Evolutionary conservation across 1,140 invertebrate genomes (phyloP).

Genomic region (Trachymyrmex cornetzi): DNA sequence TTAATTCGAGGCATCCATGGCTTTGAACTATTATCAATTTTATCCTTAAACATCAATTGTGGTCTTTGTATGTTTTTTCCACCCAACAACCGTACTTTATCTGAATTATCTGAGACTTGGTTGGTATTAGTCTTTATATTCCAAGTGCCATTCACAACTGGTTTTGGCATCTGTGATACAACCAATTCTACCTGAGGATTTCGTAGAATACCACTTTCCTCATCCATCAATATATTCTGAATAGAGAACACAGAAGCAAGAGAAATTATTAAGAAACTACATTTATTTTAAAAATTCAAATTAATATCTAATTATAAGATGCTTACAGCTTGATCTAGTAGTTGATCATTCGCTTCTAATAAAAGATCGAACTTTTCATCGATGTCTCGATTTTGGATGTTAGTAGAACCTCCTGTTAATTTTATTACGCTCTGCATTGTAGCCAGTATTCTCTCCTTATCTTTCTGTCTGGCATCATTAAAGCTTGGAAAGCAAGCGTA

Average conservation of each 20-base stretch:
- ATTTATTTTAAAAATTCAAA: too few species aligned
- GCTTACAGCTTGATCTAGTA: conserved; percentile 93
- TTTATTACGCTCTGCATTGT: conserved; percentile 88
- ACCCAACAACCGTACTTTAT: conserved; percentile 89
- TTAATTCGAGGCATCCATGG: conserved; percentile 94
- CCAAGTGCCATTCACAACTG: conserved; percentile 86
- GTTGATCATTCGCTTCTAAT: conserved; percentile 92
- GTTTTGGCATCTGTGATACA: conserved; percentile 75
- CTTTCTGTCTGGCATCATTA: conserved; percentile 87
- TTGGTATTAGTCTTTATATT: conserved; percentile 82
- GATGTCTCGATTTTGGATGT: conserved; percentile 87
- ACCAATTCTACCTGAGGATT: conserved; percentile 85
- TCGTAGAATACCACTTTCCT: conserved; percentile 90
- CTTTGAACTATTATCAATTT: conserved; percentile 93
- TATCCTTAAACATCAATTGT: conserved; percentile 94
- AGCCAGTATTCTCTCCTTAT: conserved; percentile 87
- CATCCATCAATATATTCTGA: conserved; percentile 89
- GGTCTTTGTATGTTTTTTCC: conserved; percentile 93
- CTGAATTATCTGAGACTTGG: conserved; percentile 26
- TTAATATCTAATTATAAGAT: not conserved
- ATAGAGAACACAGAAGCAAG: conserved; percentile 49
- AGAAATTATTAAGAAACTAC: not conserved
- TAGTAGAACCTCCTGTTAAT: conserved; percentile 88
- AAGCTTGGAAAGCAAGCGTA: conserved; percentile 91
- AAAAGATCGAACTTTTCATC: conserved; percentile 93